Conservation (phyloP, 2,113 vertebrate genomes). For the Clupea harengus region DNA sequence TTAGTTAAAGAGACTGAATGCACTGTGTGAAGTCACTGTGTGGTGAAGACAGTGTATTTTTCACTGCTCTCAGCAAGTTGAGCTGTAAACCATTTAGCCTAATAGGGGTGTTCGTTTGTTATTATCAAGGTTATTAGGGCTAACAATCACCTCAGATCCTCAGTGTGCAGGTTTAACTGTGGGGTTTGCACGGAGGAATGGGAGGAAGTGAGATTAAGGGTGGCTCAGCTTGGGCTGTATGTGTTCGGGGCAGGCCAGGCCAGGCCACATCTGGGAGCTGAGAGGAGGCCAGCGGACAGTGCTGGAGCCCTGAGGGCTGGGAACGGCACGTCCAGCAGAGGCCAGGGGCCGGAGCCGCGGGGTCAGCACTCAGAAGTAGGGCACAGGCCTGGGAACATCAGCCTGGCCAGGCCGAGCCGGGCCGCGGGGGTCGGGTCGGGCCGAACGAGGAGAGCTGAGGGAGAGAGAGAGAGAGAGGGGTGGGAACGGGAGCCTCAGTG, state of each 20-base stretch:
- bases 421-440: slow-evolving; percentile 32
- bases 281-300: neutral
- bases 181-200: no score
- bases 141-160: no score
- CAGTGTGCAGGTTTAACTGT: no score
- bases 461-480: slow-evolving; percentile 60
- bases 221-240: neutral
- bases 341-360: neutral
- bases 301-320: neutral
- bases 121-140: no score
- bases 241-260: neutral
- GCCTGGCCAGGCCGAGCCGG: slow-evolving; percentile 55
- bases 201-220: no score
- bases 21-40: no score
- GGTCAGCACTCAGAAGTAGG: slow-evolving; percentile 48
- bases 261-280: neutral
- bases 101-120: no score
- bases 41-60: no score
- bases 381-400: slow-evolving; percentile 69
- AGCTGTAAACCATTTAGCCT: no score
- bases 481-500: slow-evolving; percentile 87
- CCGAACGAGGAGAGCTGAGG: neutral
- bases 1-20: no score
- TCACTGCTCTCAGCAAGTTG: no score
- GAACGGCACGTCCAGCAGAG: neutral